Evolutionary conservation across 2,888 invertebrate species (phyloP), one percentile per base, ranked within the genome.

Genomic region (Agriopis leucophaearia): DNA sequence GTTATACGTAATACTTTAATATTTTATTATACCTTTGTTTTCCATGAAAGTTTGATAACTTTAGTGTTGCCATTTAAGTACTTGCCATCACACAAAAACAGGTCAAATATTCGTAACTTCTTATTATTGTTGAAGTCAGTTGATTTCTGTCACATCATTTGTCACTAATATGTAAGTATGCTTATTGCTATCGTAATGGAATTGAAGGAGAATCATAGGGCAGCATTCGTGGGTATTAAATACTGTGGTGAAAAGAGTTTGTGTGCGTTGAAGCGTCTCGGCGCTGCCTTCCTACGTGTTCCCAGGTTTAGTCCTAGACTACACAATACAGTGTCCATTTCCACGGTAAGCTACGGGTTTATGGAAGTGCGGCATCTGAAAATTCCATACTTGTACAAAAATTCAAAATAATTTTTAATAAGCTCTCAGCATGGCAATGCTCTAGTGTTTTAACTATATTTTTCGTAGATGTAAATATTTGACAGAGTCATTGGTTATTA

Each of bases 401-500:
- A 55, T 42, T 38, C n/a, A 52, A 10, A 52, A 15, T 54, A 52
- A 50, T 4, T 10, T 12, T 27, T 9, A 48, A 18, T 51, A 51
- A 38, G 52, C 36, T 52, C 38, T 35, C 50, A 8, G 50, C 9
- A 40, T 38, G 16, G 35, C 36, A 40, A 18, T 65, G 15, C 42
- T 55, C 60, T 54, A 42, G 12, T 50, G 35, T 40, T 18, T n/a
- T 38, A 18, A 38, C 35, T 38, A 68, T 71, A 74, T 69, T 67
- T 68, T 71, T 74, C 64, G 68, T 71, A 74, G 68, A 71, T 61
- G 18, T 65, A 68, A 72, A 74, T 63, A 73, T 69, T 74, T 72
- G 73, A 27, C 65, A 63, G 63, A 73, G 66, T 60, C 61, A 75
- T 88, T 82, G 88, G 87, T 87, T 87, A 50, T 59, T 38, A 10